These are phyloP conservation scores for Galeopsomyia nigrocyanea DNA, from an alignment of 2,888 invertebrate genomes.

Conservation along the genomic window DNA sequence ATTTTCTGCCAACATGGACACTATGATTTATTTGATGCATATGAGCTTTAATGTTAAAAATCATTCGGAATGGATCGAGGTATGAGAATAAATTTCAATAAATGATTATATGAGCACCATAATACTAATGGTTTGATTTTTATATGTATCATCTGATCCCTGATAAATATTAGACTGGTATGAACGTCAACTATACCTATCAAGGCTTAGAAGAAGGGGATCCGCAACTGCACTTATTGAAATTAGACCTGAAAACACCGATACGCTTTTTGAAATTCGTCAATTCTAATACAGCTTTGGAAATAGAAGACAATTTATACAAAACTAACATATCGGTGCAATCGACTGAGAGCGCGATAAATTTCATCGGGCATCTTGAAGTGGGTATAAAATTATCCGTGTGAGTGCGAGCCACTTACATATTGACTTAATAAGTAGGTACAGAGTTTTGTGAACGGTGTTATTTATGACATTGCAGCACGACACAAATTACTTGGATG, in stretches of 20 bases:
- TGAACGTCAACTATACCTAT: constrained; percentile 71
- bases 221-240: constrained; percentile 68
- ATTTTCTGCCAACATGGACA: constrained; percentile 69
- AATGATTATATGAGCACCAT: constrained; percentile 12
- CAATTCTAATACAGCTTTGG: constrained; percentile 68
- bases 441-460: not conserved
- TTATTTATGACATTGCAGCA: constrained; percentile 25
- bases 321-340: constrained; percentile 70
- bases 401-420: not conserved
- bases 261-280: constrained; percentile 70
- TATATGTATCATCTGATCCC: constrained; percentile 10
- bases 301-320: constrained; percentile 71
- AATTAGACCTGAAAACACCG: constrained; percentile 72
- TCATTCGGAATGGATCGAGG: constrained; percentile 69
- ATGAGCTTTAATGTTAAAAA: constrained; percentile 70
- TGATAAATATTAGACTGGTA: constrained; percentile 65
- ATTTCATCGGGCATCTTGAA: constrained; percentile 72
- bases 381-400: constrained; percentile 59
- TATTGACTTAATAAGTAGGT: not conserved
- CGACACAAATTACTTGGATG: constrained; percentile 32
- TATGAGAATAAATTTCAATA: constrained; percentile 54
- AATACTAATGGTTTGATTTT: constrained; percentile 11
- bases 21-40: constrained; percentile 68
- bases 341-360: constrained; percentile 70
- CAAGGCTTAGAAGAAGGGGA: constrained; percentile 64